A percentile compares a stretch with the other conserved stretches of the same genome.
phyloP scores from a whole-genome alignment of 2,888 invertebrate species.

The Drosophila flavopinicola region DNA sequence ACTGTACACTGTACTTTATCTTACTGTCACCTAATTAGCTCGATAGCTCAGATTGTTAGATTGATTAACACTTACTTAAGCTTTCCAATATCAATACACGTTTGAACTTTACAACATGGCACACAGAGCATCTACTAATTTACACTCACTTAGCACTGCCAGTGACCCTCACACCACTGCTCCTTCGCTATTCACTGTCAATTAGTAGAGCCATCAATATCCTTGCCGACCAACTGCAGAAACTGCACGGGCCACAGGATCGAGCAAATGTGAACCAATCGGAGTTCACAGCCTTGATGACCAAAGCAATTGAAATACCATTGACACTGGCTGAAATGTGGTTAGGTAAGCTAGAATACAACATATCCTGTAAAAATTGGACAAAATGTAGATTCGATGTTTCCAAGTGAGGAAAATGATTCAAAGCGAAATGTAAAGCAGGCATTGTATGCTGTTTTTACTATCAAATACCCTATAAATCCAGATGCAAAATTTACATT shows the following conservation, averaged over 20 bases:
- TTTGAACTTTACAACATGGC: neutral
- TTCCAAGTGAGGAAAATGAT: neutral
- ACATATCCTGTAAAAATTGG: neutral
- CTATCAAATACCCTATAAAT: neutral
- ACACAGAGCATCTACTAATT: neutral
- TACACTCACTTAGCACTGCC: constrained; percentile 8
- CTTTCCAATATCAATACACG: neutral
- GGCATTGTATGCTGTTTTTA: no score
- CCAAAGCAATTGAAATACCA: constrained; percentile 53
- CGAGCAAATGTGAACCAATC: neutral
- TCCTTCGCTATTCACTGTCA: constrained; percentile 16
- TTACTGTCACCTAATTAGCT: neutral
- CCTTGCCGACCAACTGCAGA: constrained; percentile 4
- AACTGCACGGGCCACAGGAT: constrained; percentile 2
- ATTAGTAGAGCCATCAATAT: constrained; percentile 30
- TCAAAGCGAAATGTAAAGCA: no score
- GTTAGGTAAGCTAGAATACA: no score
- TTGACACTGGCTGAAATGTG: constrained; percentile 21
- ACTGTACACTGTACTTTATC: no score
- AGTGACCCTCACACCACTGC: neutral
- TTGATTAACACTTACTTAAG: neutral
- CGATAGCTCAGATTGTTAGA: neutral
- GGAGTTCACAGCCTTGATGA: constrained; percentile 23
- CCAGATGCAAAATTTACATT: no score
- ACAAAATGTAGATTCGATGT: neutral